These are phyloP conservation scores for Aurelia coerulea DNA, from an alignment of 30 jellyfish, hydroid and myxozoan species.

Conservation along the genomic window DNA sequence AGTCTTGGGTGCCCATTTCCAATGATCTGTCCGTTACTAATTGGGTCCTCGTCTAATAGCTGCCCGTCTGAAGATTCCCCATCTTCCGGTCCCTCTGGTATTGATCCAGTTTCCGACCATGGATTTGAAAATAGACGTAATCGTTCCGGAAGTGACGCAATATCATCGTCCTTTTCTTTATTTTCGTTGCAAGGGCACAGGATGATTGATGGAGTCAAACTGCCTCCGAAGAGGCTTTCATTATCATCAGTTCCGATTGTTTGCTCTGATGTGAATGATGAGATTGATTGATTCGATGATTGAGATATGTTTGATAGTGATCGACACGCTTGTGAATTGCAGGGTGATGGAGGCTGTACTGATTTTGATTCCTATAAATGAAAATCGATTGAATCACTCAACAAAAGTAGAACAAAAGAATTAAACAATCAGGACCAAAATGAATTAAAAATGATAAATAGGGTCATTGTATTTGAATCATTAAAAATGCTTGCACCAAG, in stretches of 20 bases:
- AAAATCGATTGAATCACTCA: neutral
- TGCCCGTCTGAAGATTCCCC: neutral
- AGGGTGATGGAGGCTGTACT: neutral
- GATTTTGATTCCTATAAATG: neutral
- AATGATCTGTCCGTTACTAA: neutral
- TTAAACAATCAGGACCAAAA: no score
- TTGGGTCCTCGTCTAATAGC: neutral
- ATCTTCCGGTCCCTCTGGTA: neutral
- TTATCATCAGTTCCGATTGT: conserved; percentile 38
- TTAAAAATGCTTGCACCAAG: no score
- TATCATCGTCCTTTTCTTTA: conserved; percentile 18
- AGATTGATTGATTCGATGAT: conserved; percentile 39
- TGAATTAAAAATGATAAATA: no score
- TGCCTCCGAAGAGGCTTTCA: conserved; percentile 54
- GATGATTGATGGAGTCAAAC: conserved; percentile 36
- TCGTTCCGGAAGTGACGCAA: conserved; percentile 36
- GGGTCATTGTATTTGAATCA: no score
- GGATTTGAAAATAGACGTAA: conserved; percentile 23
- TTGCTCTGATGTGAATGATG: conserved; percentile 44
- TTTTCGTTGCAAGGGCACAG: conserved; percentile 26
- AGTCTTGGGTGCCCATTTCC: conserved; percentile 38
- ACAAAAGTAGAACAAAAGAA: no score
- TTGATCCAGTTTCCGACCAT: neutral
- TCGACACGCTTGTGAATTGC: neutral
- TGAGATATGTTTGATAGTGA: conserved; percentile 42